Evolutionary conservation across 2,888 invertebrate genomes (phyloP).

Genomic region (Parnassius apollo): DNA sequence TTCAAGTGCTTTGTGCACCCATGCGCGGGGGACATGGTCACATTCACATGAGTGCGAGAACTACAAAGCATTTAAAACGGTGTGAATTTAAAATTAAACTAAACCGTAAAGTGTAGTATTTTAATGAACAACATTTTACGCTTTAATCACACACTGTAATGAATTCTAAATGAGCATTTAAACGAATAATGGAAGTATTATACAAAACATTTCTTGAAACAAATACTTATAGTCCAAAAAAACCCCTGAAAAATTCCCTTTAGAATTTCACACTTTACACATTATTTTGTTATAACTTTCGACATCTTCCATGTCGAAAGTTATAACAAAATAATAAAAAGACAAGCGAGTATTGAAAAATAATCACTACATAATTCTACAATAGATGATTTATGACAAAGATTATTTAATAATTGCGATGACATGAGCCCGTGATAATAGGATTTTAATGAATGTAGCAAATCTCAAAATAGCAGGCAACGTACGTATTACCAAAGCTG

Average conservation of each 20-base stretch:
- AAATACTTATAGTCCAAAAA: too few relatives aligned
- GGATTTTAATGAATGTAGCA: not conserved
- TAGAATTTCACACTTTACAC: too few relatives aligned
- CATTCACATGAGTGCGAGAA: not conserved
- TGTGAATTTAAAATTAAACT: too few relatives aligned
- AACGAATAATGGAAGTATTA: not conserved
- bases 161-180: not conserved
- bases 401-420: constrained; percentile 4
- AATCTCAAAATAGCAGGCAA: constrained; percentile 8
- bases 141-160: too few relatives aligned
- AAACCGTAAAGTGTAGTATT: not conserved
- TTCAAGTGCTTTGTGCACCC: too few relatives aligned
- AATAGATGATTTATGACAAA: constrained; percentile 16
- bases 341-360: not conserved
- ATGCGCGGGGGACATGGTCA: not conserved
- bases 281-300: too few relatives aligned
- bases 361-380: constrained; percentile 13
- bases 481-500: not conserved
- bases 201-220: too few relatives aligned
- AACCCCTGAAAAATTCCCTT: too few relatives aligned
- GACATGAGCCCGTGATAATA: not conserved
- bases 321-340: not conserved
- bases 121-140: not conserved
- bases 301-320: too few relatives aligned
- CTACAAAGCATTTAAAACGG: not conserved